A percentile compares a stretch with the other conserved stretches of the same genome.
These are phyloP conservation scores for Lamprotornis superbus DNA, from an alignment of 2,113 vertebrate genomes.

Conservation along the genomic window DNA sequence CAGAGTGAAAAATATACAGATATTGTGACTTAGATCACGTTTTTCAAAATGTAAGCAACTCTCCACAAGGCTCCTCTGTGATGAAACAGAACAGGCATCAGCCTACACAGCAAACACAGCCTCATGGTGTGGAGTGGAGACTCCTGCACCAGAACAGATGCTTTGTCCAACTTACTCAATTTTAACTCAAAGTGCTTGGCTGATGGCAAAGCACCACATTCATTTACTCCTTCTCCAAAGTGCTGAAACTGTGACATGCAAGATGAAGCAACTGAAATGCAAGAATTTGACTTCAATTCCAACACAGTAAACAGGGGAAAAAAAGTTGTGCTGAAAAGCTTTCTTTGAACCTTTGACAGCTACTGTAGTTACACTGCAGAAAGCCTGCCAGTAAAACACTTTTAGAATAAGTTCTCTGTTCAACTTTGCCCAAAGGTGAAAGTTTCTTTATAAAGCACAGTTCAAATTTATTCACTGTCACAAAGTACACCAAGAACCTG, in stretches of 20 bases:
- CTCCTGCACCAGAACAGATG: neutral
- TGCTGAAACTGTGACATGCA: neutral
- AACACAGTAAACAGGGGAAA: neutral
- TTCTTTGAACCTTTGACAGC: neutral
- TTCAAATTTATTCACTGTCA: constrained; percentile 15
- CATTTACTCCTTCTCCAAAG: neutral
- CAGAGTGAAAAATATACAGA: neutral
- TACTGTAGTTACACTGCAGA: neutral
- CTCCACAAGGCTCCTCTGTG: neutral
- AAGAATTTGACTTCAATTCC: constrained; percentile 15
- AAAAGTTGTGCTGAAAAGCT: neutral
- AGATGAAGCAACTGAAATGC: neutral
- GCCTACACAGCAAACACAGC: neutral
- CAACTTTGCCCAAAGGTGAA: constrained; percentile 41
- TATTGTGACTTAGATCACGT: neutral
- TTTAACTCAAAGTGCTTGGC: neutral
- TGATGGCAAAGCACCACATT: neutral
- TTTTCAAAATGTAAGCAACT: neutral
- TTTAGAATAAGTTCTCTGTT: constrained; percentile 3
- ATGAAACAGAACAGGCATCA: rapidly evolving
- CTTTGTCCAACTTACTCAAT: neutral
- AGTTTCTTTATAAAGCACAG: constrained; percentile 27
- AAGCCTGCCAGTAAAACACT: neutral
- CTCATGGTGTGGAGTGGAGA: rapidly evolving
- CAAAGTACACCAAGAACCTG: constrained; percentile 13